Percentiles rank a stretch among this genome's conserved stretches.
Evolutionary conservation across 2,888 invertebrate species (phyloP).

Genomic region (Drosophila vallismaia): DNA sequence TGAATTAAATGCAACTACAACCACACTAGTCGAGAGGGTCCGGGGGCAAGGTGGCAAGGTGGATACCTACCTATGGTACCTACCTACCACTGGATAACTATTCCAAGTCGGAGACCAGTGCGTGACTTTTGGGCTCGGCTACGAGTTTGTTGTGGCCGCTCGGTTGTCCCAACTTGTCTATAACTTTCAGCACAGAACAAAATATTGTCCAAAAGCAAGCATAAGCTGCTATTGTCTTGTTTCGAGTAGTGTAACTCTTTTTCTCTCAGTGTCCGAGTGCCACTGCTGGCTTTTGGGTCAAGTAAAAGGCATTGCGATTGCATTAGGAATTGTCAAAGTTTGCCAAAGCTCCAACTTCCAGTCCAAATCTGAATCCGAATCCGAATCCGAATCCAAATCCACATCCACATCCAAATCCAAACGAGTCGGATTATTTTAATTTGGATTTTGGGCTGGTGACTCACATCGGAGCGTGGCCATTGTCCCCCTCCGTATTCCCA

Average conservation of each 20-base stretch:
- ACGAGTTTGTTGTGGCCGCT: constrained; percentile 31
- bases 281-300: constrained; percentile 70
- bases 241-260: neutral
- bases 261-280: constrained; percentile 28
- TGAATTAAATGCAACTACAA: constrained; percentile 62
- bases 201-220: neutral
- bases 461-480: constrained; percentile 29
- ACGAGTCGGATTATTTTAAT: constrained; percentile 9
- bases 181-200: constrained; percentile 44
- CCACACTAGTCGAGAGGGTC: neutral
- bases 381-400: neutral
- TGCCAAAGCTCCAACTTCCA: constrained; percentile 36
- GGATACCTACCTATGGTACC: constrained; percentile 33
- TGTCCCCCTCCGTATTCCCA: neutral
- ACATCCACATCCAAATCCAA: constrained; percentile 9
- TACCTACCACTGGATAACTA: no score
- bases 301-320: constrained; percentile 70
- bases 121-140: constrained; percentile 71
- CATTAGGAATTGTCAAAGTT: constrained; percentile 66
- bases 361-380: no score
- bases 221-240: no score
- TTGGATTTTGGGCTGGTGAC: constrained; percentile 9
- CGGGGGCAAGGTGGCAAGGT: constrained; percentile 5
- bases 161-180: constrained; percentile 31
- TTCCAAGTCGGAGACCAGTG: constrained; percentile 60